Evolutionary conservation across 2,113 vertebrate genomes (phyloP).

Genomic region (Engystomops pustulosus): DNA sequence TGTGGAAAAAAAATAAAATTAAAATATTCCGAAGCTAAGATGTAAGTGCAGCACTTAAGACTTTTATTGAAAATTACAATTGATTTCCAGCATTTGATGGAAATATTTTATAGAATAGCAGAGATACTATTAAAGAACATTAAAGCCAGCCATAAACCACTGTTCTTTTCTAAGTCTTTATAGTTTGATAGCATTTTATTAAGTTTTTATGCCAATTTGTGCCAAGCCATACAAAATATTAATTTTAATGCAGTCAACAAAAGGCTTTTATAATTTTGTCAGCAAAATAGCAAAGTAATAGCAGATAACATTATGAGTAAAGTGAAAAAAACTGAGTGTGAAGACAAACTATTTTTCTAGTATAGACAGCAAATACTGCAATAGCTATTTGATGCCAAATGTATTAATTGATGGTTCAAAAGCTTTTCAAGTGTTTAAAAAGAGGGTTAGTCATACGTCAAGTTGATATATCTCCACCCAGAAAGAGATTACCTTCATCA

Average conservation of each 20-base stretch:
- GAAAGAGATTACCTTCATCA: no score
- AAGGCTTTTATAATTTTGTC: not conserved
- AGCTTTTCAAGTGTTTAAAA: no score
- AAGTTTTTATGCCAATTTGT: not conserved
- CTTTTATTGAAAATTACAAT: slow-evolving; percentile 14
- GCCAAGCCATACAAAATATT: not conserved
- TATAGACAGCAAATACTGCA: no score
- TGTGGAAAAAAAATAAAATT: not conserved
- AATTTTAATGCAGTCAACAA: not conserved
- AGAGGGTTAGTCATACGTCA: no score
- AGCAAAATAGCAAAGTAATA: no score
- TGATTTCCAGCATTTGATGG: not conserved
- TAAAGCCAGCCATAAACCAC: not conserved
- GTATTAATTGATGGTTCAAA: no score
- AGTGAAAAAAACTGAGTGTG: no score
- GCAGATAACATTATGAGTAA: no score
- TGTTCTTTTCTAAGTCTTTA: not conserved
- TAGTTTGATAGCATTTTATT: not conserved
- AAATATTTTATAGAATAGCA: not conserved
- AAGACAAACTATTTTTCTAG: no score
- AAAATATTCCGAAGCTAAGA: not conserved
- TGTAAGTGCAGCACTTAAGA: not conserved
- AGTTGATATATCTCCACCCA: no score
- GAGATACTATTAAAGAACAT: not conserved
- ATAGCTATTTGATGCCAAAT: no score